Base-by-base conservation (phyloP, 92 coral and sea anemone genomes). In the Parazoanthus swiftii region DNA sequence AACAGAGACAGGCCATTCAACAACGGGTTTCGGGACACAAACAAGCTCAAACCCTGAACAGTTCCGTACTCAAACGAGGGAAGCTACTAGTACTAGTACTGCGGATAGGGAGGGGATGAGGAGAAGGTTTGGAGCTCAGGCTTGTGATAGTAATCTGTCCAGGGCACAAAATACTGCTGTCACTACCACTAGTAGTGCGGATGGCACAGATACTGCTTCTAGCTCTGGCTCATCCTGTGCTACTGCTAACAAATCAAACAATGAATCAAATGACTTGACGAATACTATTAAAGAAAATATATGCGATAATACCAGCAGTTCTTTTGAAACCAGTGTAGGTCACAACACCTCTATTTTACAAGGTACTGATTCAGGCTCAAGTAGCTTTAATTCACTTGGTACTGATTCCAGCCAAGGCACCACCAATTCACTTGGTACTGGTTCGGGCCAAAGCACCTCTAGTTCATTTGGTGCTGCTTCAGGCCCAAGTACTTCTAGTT, bases 1-100 rank as follows among this genome's bases (percentile, higher is more conserved):
- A 71, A 33, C 79, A 80, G 81, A 76, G 26, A 43, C 82, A 59
- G 59, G 35, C n/a, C 8, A 48, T 84, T 84, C 75, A 71, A 26
- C 78, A 23, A 8, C 26, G 10, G 87, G 46, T 76, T 76, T 44
- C 0, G 46, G 48, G 42, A 39, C 80, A 25, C 54, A 21, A 76
- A 21, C 11, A 76, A 16, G 9, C 51, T 16, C 79, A 38, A 48
- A 11, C 74, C 37, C 3, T 8, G 70, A 82, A 82, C 86, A 71
- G 76, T 13, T 43, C 44, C 80, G 42, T 2, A 23, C 35, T 20
- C 37, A 43, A 67, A 23, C 20, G 65, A 1, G 26, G 39, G 44
- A 25, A 29, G 33, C 33, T 29, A 29, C 33, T 29, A 29, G 33
- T 29, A 18, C 37, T n/a, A 37, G 33, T 29, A 48, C 29, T 56